phyloP scores from a whole-genome alignment of 1,140 invertebrate genomes.

The Sminthurinus signatus region DNA sequence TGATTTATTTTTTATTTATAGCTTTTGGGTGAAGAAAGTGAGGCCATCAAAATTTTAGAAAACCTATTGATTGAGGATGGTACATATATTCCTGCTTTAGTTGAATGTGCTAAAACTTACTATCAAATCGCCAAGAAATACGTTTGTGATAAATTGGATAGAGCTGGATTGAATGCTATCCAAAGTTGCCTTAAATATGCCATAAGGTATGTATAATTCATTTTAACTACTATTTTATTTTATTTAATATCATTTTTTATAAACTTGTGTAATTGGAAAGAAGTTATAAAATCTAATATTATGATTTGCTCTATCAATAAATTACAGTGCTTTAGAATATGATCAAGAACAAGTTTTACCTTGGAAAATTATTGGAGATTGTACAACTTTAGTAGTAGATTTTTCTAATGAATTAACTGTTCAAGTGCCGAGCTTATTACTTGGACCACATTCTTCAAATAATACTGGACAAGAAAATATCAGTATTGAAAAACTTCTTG shows the following conservation, averaged over 20 bases:
- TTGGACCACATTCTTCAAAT: not conserved
- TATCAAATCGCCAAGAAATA: not conserved
- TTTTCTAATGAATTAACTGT: not conserved
- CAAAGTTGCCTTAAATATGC: not conserved
- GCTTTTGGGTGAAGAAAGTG: not conserved
- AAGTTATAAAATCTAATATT: too few species aligned
- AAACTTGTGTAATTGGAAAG: too few species aligned
- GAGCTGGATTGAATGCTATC: not conserved
- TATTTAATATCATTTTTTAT: too few species aligned
- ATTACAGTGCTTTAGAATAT: not conserved
- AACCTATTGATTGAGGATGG: not conserved
- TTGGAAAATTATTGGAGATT: conserved; percentile 14
- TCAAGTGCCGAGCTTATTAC: not conserved
- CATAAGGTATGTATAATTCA: not conserved
- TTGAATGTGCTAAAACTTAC: conserved; percentile 5
- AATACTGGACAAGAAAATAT: not conserved
- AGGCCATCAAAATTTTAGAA: conserved; percentile 1
- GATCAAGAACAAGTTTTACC: not conserved
- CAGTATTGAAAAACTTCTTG: not conserved
- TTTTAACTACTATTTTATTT: too few species aligned
- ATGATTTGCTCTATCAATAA: not conserved
- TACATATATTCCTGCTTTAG: not conserved
- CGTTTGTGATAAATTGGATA: not conserved
- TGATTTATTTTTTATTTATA: not conserved
- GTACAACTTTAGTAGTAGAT: not conserved